Evolutionary conservation across 1,140 invertebrate genomes (phyloP).

Genomic region (Aphaenogaster rudis): DNA sequence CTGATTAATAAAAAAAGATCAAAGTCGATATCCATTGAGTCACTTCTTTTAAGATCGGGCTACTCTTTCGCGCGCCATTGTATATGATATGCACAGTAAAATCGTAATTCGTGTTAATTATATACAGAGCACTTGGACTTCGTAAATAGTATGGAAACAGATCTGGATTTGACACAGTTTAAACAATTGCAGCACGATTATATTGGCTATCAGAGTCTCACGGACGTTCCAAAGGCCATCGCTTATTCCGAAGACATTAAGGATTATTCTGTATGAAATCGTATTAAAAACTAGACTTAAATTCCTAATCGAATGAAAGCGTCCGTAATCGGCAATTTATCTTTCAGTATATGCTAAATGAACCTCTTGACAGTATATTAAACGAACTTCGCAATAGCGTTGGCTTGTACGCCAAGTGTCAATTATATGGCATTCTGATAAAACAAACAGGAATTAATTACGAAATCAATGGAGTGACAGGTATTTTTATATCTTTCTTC

Average conservation of each 20-base stretch:
- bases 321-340: slow-evolving; percentile 8
- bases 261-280: slow-evolving; percentile 88
- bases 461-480: slow-evolving; percentile 89
- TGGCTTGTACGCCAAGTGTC: slow-evolving; percentile 93
- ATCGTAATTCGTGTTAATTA: slow-evolving; percentile 66
- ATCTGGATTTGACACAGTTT: slow-evolving; percentile 93
- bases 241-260: slow-evolving; percentile 90
- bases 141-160: slow-evolving; percentile 92
- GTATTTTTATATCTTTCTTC: slow-evolving; percentile 75
- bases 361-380: slow-evolving; percentile 92
- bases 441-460: slow-evolving; percentile 94
- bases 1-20: slow-evolving; percentile 6
- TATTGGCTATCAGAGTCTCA: slow-evolving; percentile 98
- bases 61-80: not conserved
- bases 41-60: not conserved
- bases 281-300: slow-evolving; percentile 14
- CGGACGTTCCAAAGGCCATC: slow-evolving; percentile 96
- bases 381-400: slow-evolving; percentile 90
- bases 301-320: not conserved
- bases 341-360: slow-evolving; percentile 87
- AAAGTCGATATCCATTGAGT: not conserved
- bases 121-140: slow-evolving; percentile 97
- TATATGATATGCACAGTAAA: not conserved
- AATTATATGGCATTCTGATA: slow-evolving; percentile 94
- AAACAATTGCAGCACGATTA: slow-evolving; percentile 96